Evolutionary conservation across 2,888 invertebrate species (phyloP), one percentile per base, ranked within the genome.

Genomic region (Drosophila anomelani): DNA sequence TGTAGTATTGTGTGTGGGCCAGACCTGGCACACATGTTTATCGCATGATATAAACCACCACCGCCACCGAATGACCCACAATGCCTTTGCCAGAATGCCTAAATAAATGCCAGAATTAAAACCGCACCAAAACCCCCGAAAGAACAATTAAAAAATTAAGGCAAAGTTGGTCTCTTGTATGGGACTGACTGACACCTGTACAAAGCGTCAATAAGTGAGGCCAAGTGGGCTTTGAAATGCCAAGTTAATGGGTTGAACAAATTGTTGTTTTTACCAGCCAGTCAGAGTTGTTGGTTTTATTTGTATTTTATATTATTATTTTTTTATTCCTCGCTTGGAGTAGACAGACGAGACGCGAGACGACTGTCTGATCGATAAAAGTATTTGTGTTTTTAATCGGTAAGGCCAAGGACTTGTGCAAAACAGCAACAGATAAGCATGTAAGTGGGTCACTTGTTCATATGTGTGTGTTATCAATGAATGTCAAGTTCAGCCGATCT

Each of bases 161-260:
- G 15, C 15, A 39, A 36, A 49, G 47, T 41, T 71, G 49, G 58
- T 29, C 39, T 71, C 39, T 71, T 39, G 20, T 39, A 20, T 43
- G 15, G 39, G 47, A 43, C 70, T 73, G 47, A 43, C 70, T 73
- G 73, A 70, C 74, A 73, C 62, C 62, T 74, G 63, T 72, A 73
- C 46, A 70, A 46, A 60, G 49, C 56, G 46, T 56, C 71, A 39
- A 74, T 70, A 63, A 70, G 61, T 61, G 73, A 69, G 71, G 75
- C 55, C 75, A 68, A 73, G 57, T 68, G 69, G 76, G 43, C 76
- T 47, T 68, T 76, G 75, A 73, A 75, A 76, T 76, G 69, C 58
- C 57, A 73, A 73, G 54, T 73, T 75, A 67, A 73, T 75, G 57
- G 58, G 46, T 47, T 49, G 41, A 59, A 49, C 43, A 59, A 68